Evolutionary conservation across 2,113 vertebrate genomes (phyloP).

Genomic region (Bos taurus): DNA sequence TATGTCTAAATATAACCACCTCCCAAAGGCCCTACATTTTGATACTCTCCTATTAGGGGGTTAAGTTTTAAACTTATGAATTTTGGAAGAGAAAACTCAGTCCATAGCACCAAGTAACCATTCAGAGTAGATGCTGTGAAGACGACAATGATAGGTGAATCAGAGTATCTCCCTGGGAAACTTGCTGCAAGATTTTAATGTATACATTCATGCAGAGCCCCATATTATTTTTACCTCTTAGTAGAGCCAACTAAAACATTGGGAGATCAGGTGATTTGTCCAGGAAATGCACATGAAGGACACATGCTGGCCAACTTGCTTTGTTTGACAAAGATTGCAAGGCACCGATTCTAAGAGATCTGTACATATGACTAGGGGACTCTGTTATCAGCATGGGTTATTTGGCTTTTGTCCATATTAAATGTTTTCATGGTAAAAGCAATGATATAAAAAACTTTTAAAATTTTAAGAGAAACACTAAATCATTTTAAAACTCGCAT

Average conservation of each 20-base stretch:
- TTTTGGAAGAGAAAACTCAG: background rate
- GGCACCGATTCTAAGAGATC: background rate
- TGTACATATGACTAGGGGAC: background rate
- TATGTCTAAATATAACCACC: background rate
- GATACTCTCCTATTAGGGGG: background rate
- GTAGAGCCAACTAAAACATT: slow-evolving; percentile 7
- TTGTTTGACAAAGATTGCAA: background rate
- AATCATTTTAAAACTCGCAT: background rate
- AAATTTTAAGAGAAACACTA: slow-evolving; percentile 8
- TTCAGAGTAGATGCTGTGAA: background rate
- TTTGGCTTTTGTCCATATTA: slow-evolving; percentile 37
- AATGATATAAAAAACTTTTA: slow-evolving; percentile 20
- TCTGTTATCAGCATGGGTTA: background rate
- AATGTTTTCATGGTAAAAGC: slow-evolving; percentile 32
- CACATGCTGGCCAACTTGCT: background rate
- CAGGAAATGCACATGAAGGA: background rate
- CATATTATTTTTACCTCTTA: background rate
- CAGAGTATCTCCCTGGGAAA: background rate
- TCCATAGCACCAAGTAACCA: background rate
- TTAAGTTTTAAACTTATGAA: background rate
- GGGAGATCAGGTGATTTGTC: background rate
- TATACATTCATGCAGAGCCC: background rate
- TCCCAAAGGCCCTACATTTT: background rate
- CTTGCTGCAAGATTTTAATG: background rate
- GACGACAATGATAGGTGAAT: background rate